Base-by-base conservation (phyloP, 2,113 vertebrate species). In the Ailurus styani region DNA sequence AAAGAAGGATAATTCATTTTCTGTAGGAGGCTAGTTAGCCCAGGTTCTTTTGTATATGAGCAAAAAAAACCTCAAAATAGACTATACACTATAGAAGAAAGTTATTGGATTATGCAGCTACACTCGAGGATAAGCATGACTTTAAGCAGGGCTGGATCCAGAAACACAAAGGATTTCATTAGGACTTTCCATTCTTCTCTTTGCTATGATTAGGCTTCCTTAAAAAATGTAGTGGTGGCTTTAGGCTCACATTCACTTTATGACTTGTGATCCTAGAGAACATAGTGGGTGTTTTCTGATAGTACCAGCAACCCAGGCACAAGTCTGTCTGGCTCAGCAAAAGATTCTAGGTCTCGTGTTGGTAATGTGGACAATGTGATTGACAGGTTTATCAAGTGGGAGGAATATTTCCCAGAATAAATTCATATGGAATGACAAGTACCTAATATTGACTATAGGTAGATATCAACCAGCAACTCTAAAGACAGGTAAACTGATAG, bases 1-100 rank as follows among this genome's bases (percentile, higher is more conserved):
- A 82, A 93, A 87, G 12, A 60, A 12, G 72, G 54, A 34, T 55
- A 82, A 47, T 55, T 82, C 34, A 66, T 27, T 94, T 97, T 95
- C 50, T 84, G 3, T 64, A 70, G 12, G 15, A 55, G 34, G 10
- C 31, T 55, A 85, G 23, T 64, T 55, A 82, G 42, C 47, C 11
- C 6, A 70, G 40, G n/a, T 50, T 13, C 7, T 75, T 82, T 94
- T 52, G 7, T 86, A 96, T 94, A 37, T 9, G 21, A 83, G 64
- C 6, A 91, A 77, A 90, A 60, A 34, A 10, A 90, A 10, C 11
- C 31, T 47, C 10, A 23, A 73, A 78, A 77, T 82, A 31, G 9
- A 66, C 55, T 55, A 42, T 50, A 27, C 42, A 13, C 23, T n/a
- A 5, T 25, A n/a, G 89, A 70, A 90, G 4, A 12, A 95, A 70